Percentiles rank a stretch among this genome's conserved stretches.
Conservation (phyloP, 2,797 vertebrate genomes). For the Enteromius paludinosus region DNA sequence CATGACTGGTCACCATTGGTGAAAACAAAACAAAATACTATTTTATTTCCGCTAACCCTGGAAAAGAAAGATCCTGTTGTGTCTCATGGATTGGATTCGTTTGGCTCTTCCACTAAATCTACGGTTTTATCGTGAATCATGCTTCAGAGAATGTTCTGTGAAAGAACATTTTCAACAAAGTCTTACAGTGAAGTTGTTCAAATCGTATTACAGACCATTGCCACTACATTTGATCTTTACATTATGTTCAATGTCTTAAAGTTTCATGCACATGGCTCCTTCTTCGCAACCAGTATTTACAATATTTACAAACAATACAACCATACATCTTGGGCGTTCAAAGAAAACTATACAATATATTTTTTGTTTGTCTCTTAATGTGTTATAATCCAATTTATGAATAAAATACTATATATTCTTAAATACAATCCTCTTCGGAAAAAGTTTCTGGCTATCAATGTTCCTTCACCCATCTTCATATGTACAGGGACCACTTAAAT, state of each 20-base stretch:
- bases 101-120: conserved; percentile 95
- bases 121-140: conserved; percentile 92
- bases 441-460: conserved; percentile 94
- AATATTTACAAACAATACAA: conserved; percentile 99
- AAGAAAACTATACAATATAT: conserved; percentile 92
- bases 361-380: conserved; percentile 83
- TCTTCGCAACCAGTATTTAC: conserved; percentile 92
- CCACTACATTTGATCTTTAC: conserved; percentile 94
- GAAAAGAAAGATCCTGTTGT: conserved; percentile 83
- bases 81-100: conserved; percentile 87
- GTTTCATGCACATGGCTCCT: conserved; percentile 98
- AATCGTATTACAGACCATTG: conserved; percentile 99
- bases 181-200: conserved; percentile 99
- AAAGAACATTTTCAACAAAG: conserved; percentile 98
- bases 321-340: conserved; percentile 87
- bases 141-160: conserved; percentile 99
- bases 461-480: conserved; percentile 91
- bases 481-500: conserved; percentile 94
- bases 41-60: conserved; percentile 91
- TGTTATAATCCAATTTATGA: conserved; percentile 88
- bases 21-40: conserved; percentile 70
- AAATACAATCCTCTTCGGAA: conserved; percentile 99
- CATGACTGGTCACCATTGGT: conserved; percentile 98
- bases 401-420: conserved; percentile 98
- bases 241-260: conserved; percentile 87